Evolutionary conservation across 2,113 vertebrate species (phyloP).

Genomic region (Nannospalax galili): DNA sequence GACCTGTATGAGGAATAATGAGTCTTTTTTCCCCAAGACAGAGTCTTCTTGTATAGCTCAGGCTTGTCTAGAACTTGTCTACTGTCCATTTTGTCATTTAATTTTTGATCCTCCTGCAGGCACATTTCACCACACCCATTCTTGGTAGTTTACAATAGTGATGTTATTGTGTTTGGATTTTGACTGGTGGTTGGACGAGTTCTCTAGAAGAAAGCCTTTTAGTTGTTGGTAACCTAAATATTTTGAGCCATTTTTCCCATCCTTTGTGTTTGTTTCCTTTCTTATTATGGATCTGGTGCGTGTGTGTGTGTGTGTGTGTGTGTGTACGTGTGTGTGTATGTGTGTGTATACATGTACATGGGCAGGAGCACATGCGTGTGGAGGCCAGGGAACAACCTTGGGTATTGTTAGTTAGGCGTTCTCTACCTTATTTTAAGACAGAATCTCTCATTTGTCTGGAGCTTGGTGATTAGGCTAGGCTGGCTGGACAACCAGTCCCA

Average conservation of each 20-base stretch:
- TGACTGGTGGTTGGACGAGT: not conserved
- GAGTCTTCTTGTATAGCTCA: not conserved
- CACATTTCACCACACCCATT: not conserved
- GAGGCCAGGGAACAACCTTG: not conserved
- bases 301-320: not conserved
- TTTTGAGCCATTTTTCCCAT: not conserved
- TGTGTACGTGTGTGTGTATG: not conserved
- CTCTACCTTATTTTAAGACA: not conserved
- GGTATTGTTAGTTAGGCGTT: not conserved
- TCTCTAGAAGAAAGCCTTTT: slow-evolving; percentile 2
- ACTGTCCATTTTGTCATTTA: not conserved
- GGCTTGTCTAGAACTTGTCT: not conserved
- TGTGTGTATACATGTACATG: not conserved
- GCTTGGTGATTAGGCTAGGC: no score
- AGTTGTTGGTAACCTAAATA: not conserved
- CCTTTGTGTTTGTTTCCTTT: not conserved
- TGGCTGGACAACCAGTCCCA: no score
- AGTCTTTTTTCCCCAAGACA: not conserved
- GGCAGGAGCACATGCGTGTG: not conserved
- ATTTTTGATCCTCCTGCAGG: not conserved
- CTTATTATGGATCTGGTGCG: not conserved
- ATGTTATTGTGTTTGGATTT: not conserved
- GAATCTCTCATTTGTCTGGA: no score
- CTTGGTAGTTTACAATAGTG: slow-evolving; percentile 34
- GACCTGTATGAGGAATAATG: not conserved